Base-by-base conservation (phyloP, 1,140 invertebrate species). In the Dysdera silvatica region DNA sequence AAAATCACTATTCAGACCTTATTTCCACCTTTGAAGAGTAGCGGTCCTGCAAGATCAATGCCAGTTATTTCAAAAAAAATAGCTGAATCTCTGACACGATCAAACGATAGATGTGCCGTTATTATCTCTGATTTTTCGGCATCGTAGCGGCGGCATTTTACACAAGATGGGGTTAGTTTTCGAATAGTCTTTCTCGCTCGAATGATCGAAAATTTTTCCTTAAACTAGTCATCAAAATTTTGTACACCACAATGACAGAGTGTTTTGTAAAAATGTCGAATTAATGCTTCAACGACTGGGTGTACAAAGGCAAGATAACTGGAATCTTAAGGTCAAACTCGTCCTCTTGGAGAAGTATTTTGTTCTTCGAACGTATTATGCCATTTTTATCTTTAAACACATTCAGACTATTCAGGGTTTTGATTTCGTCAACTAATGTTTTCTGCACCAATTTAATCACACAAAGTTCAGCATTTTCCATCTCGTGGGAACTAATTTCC, bases 1-100 rank as follows among this genome's bases (percentile, higher is more conserved):
- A 58, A 59, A 4, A 61, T 18, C 0, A 12, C 8, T 23, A 61
- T 37, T 14, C 49, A 55, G 16, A 28, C 14, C 24, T 64, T 55
- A 10, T 40, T 2, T 4, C 51, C 67, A 24, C 53, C 66, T 56
- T 69, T 69, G 5, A 72, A 41, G 57, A 40, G 64, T 8, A 75
- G 31, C 4, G 72, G 71, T 4, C 72, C 73, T 4, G 71, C 68
- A n/a, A 73, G 67, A 63, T 75, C 71, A 26, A 76, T 63, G 4
- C 72, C 73, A 1, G 56, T 66, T 0, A 73, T 47, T 61, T 75
- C 68, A 61, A 75, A 74, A 7, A 63, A n/a, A n/a, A n/a, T 58
- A 6, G 40, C n/a, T 8, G 68, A 67, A 40, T 71, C 71, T 10
- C 48, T 48, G 0, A 71, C 65, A 24, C 70, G 45, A 48, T 71